Evolutionary conservation across 2,797 vertebrate species (phyloP).

Genomic region (Aphelocoma californica): DNA sequence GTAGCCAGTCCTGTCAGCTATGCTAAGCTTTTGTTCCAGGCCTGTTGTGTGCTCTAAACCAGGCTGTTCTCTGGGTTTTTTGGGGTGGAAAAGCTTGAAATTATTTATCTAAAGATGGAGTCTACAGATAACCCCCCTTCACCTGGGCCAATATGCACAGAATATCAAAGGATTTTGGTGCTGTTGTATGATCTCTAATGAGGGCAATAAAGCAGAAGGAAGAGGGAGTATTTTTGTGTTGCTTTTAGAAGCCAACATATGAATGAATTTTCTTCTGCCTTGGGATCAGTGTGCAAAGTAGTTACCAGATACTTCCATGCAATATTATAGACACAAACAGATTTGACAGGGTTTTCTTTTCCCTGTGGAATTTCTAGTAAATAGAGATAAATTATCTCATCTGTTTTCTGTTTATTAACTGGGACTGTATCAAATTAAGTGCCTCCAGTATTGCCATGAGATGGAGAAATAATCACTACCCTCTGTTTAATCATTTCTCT

Average conservation of each 20-base stretch:
- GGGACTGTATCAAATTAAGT: slow-evolving; percentile 19
- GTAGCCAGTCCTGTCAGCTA: neutral
- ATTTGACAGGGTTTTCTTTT: neutral
- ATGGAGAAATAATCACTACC: neutral
- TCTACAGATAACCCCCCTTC: neutral
- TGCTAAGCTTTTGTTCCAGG: neutral
- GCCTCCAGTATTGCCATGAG: neutral
- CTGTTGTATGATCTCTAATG: neutral
- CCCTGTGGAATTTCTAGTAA: neutral
- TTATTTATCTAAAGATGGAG: neutral
- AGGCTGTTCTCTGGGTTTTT: accelerated
- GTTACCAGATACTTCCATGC: neutral
- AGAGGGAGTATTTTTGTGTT: neutral
- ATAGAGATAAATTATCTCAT: slow-evolving; percentile 19
- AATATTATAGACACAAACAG: neutral
- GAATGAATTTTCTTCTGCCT: neutral
- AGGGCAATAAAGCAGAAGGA: neutral
- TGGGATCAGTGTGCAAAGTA: neutral
- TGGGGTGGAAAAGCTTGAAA: neutral
- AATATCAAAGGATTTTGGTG: accelerated
- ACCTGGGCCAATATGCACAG: no score
- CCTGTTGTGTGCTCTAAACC: neutral
- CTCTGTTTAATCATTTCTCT: neutral
- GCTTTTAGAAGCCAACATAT: neutral
- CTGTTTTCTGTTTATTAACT: slow-evolving; percentile 28